Evolutionary conservation across 2,888 invertebrate species (phyloP).

Genomic region (Crocallis elinguaria): DNA sequence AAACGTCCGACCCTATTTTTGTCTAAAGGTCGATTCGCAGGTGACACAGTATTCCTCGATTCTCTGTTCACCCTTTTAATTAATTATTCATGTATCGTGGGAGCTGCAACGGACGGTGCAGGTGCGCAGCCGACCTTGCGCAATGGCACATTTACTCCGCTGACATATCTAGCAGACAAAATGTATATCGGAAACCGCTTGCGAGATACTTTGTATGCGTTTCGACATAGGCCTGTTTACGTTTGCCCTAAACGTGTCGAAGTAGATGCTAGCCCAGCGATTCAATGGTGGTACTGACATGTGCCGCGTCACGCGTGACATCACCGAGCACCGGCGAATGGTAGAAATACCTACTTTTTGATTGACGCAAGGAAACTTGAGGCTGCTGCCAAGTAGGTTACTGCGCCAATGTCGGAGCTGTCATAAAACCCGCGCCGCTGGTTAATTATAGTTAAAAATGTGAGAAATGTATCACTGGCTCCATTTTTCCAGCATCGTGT

Average conservation of each 20-base stretch:
- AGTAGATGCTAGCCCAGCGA: slow-evolving; percentile 48
- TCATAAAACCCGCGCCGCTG: slow-evolving; percentile 59
- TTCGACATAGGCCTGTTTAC: slow-evolving; percentile 62
- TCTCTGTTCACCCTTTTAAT: slow-evolving; percentile 59
- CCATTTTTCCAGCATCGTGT: not conserved
- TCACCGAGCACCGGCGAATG: slow-evolving; percentile 48
- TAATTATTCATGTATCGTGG: slow-evolving; percentile 65
- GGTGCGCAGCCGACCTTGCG: slow-evolving; percentile 78
- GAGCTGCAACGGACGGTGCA: slow-evolving; percentile 74
- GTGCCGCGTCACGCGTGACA: slow-evolving; percentile 58
- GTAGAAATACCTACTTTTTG: slow-evolving; percentile 56
- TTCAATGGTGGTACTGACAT: slow-evolving; percentile 47
- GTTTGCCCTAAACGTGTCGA: slow-evolving; percentile 56
- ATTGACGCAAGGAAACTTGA: slow-evolving; percentile 67
- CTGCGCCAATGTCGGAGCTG: slow-evolving; percentile 76
- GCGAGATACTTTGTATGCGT: slow-evolving; percentile 69
- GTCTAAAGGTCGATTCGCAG: slow-evolving; percentile 44
- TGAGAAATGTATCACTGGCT: slow-evolving; percentile 48
- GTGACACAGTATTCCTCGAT: slow-evolving; percentile 54
- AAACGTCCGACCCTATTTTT: slow-evolving; percentile 30
- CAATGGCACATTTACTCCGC: slow-evolving; percentile 68
- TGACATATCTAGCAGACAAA: slow-evolving; percentile 66
- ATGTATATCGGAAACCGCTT: slow-evolving; percentile 74
- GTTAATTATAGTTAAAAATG: slow-evolving; percentile 57
- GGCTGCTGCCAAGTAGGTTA: slow-evolving; percentile 75